Conservation (phyloP, 2,797 vertebrate genomes). For the Halcyon badia region DNA sequence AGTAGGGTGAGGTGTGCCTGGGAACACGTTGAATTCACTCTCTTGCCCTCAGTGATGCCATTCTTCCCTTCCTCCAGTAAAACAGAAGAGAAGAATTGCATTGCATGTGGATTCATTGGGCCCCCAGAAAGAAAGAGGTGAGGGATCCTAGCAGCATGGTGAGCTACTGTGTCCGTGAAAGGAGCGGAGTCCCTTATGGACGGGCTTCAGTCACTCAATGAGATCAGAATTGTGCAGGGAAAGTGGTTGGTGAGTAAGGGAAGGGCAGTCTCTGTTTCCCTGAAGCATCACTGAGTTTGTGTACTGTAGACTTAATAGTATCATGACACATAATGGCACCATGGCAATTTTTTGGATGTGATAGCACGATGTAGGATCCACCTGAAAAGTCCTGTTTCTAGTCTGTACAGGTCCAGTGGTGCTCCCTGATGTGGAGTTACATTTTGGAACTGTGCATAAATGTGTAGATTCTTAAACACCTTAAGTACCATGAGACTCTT, state of each 20-base stretch:
- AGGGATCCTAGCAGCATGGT: not conserved
- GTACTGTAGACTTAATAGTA: not conserved
- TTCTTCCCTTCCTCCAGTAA: conserved; percentile 36
- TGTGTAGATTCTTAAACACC: not conserved
- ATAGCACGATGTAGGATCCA: not conserved
- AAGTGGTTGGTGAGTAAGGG: not conserved
- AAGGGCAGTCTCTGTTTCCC: not conserved
- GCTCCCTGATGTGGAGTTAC: not conserved
- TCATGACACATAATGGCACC: not conserved
- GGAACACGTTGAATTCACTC: not conserved
- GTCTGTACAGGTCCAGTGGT: not conserved
- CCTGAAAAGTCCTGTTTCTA: not conserved
- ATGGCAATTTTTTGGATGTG: not conserved
- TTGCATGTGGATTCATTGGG: not conserved
- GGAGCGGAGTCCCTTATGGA: not conserved
- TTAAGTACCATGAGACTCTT: not conserved
- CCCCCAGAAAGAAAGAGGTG: not conserved
- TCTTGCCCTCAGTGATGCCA: not conserved
- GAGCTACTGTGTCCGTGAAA: not conserved
- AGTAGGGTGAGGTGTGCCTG: not conserved
- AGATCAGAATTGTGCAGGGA: not conserved
- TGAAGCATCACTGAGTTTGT: not conserved
- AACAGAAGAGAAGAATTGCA: conserved; percentile 2
- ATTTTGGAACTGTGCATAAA: not conserved
- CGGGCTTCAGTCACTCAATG: not conserved